Evolutionary conservation across 2,888 invertebrate species (phyloP), one percentile per base, ranked within the genome.

Genomic region (Smittia sp.): DNA sequence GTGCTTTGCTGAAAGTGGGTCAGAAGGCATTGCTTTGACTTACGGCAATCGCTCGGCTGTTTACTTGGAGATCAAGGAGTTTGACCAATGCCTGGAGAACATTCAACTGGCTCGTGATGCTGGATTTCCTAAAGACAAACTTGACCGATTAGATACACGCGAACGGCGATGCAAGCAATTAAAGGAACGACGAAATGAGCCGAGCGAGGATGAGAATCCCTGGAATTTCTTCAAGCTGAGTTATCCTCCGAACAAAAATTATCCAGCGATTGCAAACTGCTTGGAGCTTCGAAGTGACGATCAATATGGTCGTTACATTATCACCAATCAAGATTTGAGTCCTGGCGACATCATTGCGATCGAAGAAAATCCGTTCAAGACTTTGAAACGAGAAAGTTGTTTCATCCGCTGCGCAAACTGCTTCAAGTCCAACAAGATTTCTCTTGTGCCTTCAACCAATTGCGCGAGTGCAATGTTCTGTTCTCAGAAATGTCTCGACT

Each of bases 261-360:
- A 88, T 77, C 81, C 86, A 32, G 86, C 87, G 79, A 89, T 91
- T 24, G 88, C 89, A 20, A 81, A 86, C 67, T 87, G 88, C 76
- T 78, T 93, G 38, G 82, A 85, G 77, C 83, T 91, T 74, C 82
- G 85, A n/a, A 84, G 84, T 74, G 84, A 82, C 32, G 77, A 85
- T 63, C 82, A 84, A 38, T 85, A 87, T 81, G 94, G 94, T 0
- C 85, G 93, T 62, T 89, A 89, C 79, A 83, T 94, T 2, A 81
- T 89, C 68, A 90, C 92, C 0, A 86, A 84, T 18, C 85, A 85
- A 74, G 86, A 90, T 78, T 87, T 93, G 74, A 79, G 83, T 76
- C 87, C 90, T 0, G 93, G 93, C 65, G 93, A 94, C 79, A 82
- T 94, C 6, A 79, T 96, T 38, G 88, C 87, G 0, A 83, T 90